A percentile compares a stretch with the other conserved stretches of the same genome.
Evolutionary conservation across 2,888 invertebrate genomes (phyloP).

Genomic region (Microplitis deprimator): DNA sequence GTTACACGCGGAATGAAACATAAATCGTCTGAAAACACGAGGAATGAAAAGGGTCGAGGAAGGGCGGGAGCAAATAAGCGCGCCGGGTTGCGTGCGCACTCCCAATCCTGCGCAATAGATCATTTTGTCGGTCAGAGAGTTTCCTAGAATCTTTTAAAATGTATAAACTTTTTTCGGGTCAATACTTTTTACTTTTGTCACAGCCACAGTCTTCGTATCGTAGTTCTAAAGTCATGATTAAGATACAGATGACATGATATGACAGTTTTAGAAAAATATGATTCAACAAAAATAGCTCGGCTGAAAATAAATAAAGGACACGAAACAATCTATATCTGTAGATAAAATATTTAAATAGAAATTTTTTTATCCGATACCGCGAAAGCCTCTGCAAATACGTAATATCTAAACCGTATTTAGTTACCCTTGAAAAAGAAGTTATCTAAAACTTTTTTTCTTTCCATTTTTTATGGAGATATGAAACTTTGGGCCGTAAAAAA

Average conservation of each 20-base stretch:
- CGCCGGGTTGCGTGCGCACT: slow-evolving; percentile 41
- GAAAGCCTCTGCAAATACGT: slow-evolving; percentile 2
- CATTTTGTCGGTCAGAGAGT: slow-evolving; percentile 20
- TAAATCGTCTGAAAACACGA: slow-evolving; percentile 25
- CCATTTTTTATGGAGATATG: background rate
- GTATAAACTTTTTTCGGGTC: background rate
- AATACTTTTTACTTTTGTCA: background rate
- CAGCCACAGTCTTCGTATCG: background rate
- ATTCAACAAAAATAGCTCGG: background rate
- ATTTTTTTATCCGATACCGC: background rate
- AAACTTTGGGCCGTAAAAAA: background rate
- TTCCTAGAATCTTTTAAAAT: slow-evolving; percentile 2
- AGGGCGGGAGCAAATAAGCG: slow-evolving; percentile 28
- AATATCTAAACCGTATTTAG: background rate
- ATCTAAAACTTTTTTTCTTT: background rate
- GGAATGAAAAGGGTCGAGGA: slow-evolving; percentile 27
- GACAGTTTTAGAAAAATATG: background rate
- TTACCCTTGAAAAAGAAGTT: background rate
- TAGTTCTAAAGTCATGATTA: background rate
- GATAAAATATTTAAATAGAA: slow-evolving; percentile 11
- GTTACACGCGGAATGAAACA: slow-evolving; percentile 51
- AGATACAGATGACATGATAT: background rate
- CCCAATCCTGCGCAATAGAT: slow-evolving; percentile 20
- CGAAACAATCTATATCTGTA: background rate
- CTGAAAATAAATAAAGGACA: background rate